Conservation (phyloP, 1,140 invertebrate genomes). For the Pissodes strobi region DNA sequence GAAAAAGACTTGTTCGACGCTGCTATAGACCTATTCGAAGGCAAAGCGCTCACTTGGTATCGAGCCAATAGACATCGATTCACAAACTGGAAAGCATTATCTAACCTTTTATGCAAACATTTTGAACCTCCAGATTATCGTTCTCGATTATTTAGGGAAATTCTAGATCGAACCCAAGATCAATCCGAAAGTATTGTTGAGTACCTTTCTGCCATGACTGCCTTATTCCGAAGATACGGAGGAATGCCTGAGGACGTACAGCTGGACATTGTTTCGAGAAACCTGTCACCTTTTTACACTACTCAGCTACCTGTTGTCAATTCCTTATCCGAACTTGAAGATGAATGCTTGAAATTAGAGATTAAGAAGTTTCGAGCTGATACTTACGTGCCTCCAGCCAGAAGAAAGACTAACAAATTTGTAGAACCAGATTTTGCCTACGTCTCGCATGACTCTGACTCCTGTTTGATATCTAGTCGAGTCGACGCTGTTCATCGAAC, state of each 20-base stretch:
- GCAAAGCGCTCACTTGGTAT: conserved; percentile 11
- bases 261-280: neutral
- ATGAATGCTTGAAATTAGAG: too few species aligned
- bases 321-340: too few species aligned
- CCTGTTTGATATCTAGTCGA: too few species aligned
- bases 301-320: conserved; percentile 6
- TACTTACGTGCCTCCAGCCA: too few species aligned
- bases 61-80: conserved; percentile 1
- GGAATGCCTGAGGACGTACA: neutral
- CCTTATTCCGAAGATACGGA: too few species aligned
- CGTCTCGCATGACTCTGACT: too few species aligned
- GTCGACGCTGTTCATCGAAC: too few species aligned
- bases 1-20: conserved; percentile 34
- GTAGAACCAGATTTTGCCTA: too few species aligned
- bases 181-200: neutral
- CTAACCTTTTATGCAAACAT: conserved; percentile 1
- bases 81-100: neutral
- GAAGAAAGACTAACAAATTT: too few species aligned
- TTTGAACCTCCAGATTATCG: conserved; percentile 25
- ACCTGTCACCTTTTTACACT: neutral
- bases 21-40: conserved; percentile 45
- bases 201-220: neutral
- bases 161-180: conserved; percentile 38
- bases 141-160: conserved; percentile 10
- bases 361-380: too few species aligned